A percentile compares a stretch with the other conserved stretches of the same genome.
phyloP scores from a whole-genome alignment of 2,797 vertebrate species.

The Acipenser ruthenus region DNA sequence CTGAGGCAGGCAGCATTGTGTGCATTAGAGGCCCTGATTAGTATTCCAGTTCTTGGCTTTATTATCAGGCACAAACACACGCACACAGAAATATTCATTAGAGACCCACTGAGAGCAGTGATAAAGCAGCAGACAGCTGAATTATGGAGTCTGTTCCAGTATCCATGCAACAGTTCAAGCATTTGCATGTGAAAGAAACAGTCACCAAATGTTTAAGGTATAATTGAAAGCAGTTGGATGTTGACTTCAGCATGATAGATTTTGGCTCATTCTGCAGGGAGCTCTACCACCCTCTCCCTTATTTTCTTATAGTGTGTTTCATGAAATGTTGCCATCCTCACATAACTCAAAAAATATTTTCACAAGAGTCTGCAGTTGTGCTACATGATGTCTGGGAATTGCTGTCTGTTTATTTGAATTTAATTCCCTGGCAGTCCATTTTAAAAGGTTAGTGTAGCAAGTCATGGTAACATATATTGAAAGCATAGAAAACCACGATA shows the following conservation, averaged over 20 bases:
- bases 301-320: slow-evolving; percentile 8
- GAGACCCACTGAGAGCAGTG: slow-evolving; percentile 56
- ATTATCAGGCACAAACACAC: slow-evolving; percentile 70
- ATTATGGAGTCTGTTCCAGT: slow-evolving; percentile 50
- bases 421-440: no score
- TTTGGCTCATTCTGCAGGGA: slow-evolving; percentile 20
- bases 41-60: slow-evolving; percentile 54
- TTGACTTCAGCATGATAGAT: slow-evolving; percentile 28
- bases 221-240: slow-evolving; percentile 33
- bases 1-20: slow-evolving; percentile 43
- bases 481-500: no score
- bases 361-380: neutral
- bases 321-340: slow-evolving; percentile 11
- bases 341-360: neutral
- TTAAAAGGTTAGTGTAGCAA: no score
- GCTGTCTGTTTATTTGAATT: no score
- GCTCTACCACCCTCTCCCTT: slow-evolving; percentile 11
- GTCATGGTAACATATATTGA: no score
- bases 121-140: slow-evolving; percentile 65
- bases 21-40: slow-evolving; percentile 52
- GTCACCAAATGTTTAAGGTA: slow-evolving; percentile 49
- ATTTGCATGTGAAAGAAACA: slow-evolving; percentile 66
- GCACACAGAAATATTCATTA: slow-evolving; percentile 66
- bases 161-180: slow-evolving; percentile 42
- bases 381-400: no score